Conservation (phyloP, 2,113 vertebrate species). For the Siphamia tubifer region DNA sequence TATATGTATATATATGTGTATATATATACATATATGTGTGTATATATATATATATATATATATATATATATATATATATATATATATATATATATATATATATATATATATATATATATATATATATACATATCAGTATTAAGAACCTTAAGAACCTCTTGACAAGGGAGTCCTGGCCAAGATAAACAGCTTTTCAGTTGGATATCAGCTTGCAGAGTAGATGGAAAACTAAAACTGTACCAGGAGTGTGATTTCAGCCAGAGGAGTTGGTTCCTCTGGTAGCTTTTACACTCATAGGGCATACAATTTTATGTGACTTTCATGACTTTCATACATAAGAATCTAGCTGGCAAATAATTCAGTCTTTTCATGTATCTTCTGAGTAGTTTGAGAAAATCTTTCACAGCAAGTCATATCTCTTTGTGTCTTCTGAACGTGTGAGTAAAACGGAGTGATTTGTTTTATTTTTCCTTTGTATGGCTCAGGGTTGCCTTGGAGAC, state of each 20-base stretch:
- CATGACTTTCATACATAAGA: conserved; percentile 1
- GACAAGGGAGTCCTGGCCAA: too few species aligned
- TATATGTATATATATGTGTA: too few species aligned
- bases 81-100: too few species aligned
- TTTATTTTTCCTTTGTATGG: conserved; percentile 37
- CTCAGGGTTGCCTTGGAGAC: conserved; percentile 93
- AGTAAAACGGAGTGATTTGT: not conserved
- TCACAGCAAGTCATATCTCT: not conserved
- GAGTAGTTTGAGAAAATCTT: not conserved
- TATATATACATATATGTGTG: too few species aligned
- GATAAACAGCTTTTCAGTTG: not conserved
- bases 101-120: too few species aligned
- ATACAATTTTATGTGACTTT: not conserved
- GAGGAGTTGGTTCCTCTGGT: not conserved
- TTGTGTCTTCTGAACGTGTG: not conserved
- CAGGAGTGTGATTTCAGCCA: not conserved
- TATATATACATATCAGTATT: too few species aligned
- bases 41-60: too few species aligned
- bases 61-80: too few species aligned
- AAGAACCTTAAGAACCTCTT: too few species aligned
- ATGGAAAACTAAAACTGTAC: not conserved
- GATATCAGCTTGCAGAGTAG: not conserved
- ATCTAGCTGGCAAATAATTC: not conserved
- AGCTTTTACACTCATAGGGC: not conserved
- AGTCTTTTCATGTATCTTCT: conserved; percentile 3